Percentiles rank a stretch among this genome's conserved stretches.
These are phyloP conservation scores for Tortricodes alternella DNA, from an alignment of 2,888 invertebrate species.

Conservation along the genomic window DNA sequence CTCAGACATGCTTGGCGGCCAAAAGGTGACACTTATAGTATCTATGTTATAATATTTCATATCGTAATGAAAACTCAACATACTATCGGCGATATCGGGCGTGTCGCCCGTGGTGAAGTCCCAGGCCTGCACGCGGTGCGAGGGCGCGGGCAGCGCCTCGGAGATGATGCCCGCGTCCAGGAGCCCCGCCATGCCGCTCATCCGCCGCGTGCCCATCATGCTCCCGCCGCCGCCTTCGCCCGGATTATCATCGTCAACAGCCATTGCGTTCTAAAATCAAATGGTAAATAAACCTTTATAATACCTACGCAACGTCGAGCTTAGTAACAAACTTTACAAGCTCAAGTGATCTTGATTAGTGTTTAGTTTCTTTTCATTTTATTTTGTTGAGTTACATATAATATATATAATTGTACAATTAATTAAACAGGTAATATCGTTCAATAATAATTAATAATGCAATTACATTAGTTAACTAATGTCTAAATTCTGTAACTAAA, in stretches of 20 bases:
- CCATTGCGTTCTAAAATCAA: constrained; percentile 65
- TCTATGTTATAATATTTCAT: neutral
- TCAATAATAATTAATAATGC: neutral
- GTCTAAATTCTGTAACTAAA: no score
- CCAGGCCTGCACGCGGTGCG: constrained; percentile 93
- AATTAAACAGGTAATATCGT: neutral
- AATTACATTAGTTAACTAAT: neutral
- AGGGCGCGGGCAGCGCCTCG: constrained; percentile 84
- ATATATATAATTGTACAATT: neutral
- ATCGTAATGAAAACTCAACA: constrained; percentile 58
- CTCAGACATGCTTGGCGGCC: no score
- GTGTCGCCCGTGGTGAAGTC: constrained; percentile 88
- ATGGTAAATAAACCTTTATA: neutral
- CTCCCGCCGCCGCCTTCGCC: constrained; percentile 36
- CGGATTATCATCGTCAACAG: constrained; percentile 71
- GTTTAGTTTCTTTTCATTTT: no score
- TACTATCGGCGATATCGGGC: constrained; percentile 89
- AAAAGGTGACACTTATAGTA: no score
- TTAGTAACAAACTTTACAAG: no score
- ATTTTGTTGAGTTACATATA: no score
- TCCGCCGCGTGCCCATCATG: constrained; percentile 48
- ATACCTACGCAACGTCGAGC: no score
- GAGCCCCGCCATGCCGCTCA: constrained; percentile 65
- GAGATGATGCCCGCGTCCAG: constrained; percentile 73
- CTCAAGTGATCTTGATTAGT: no score